Base-by-base conservation (phyloP, 2,888 invertebrate species). In the Microchrysa polita region DNA sequence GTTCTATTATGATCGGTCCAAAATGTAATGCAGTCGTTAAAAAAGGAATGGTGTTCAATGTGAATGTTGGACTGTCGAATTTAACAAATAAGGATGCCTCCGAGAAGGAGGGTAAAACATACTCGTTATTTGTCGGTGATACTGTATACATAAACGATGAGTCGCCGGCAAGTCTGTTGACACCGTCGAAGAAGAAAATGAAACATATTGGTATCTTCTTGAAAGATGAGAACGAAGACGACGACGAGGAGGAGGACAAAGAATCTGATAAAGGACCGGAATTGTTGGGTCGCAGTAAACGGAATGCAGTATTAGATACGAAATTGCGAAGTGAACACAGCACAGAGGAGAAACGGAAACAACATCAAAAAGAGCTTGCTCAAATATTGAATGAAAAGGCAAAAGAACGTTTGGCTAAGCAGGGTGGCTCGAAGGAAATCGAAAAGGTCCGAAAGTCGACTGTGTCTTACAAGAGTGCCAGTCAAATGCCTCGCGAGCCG, bases 1-100 rank as follows among this genome's bases (percentile, higher is more conserved):
- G 94, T 79, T 94, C 96, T 0, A 88, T 98, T 73, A 88, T 97
- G 0, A 94, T 99, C 80, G 94, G 94, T 0, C 93, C 95, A 0
- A 99, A 98, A 87, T 94, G 93, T 14, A 90, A 88, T 55, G 90
- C 91, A 1, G 83, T 89, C 1, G 91, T 92, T 0, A 93, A 91
- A 80, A 97, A 96, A 84, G 96, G 96, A 72, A 98, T 99, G 98
- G 92, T 97, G 0, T 98, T 98, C 82, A 98, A 98, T 83, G 89
- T 99, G 9, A 96, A 95, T 81, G 90, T 99, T 78, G 99, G 99
- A 14, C 88, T 99, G 72, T 89, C 94, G 1, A 93, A 92, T 82
- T 87, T 99, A 61, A 87, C 88, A 10, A 98, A 98, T 83, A 89
- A 90, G 77, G 92, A 93, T 22, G 91, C 94, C 1, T 88, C 90